Evolutionary conservation across 2,113 vertebrate genomes (phyloP), one percentile per base, ranked within the genome.

Genomic region (Micronisus gabar): DNA sequence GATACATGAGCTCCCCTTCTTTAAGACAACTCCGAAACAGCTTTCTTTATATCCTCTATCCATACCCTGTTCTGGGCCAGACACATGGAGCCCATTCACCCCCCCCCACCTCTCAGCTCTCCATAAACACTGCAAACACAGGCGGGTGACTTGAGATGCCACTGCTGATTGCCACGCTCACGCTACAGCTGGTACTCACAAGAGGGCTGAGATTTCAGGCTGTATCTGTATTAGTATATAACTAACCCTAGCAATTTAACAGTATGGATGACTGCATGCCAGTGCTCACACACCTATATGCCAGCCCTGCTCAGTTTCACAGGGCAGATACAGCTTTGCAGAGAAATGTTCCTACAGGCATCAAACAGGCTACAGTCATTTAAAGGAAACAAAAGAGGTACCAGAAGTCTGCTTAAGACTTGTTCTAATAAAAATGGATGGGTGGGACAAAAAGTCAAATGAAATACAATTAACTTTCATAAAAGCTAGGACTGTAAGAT

Each of bases 201-300:
- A 41, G 65, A 50, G 23, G 43, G 19, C 27, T 62, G 48, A 74
- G 38, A 86, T 55, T 71, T 67, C 50, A 63, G 55, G 13, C 72
- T 75, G 3, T 47, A 67, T 21, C 56, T 72, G 1, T 4, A 45
- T 23, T 5, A 48, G n/a, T 8, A 30, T 11, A 15, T 12, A 74
- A 43, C 13, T 18, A 59, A 65, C 20, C 32, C 30, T 2, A 53
- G 47, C 21, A 71, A 27, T 84, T 53, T 18, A 45, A 26, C n/a
- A 38, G 45, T 7, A 80, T 4, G 27, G 70, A 55, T 63, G 34
- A 38, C 26, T 48, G 30, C 48, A 36, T n/a, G 50, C 20, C 55
- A 59, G 25, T 0, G 1, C 32, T 66, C 4, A 11, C 4, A 11
- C 41, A 62, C 7, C 52, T 62, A 15, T 10, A 38, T 1, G 2